Evolutionary conservation across 2,797 vertebrate species (phyloP).

Genomic region (Fratercula arctica): DNA sequence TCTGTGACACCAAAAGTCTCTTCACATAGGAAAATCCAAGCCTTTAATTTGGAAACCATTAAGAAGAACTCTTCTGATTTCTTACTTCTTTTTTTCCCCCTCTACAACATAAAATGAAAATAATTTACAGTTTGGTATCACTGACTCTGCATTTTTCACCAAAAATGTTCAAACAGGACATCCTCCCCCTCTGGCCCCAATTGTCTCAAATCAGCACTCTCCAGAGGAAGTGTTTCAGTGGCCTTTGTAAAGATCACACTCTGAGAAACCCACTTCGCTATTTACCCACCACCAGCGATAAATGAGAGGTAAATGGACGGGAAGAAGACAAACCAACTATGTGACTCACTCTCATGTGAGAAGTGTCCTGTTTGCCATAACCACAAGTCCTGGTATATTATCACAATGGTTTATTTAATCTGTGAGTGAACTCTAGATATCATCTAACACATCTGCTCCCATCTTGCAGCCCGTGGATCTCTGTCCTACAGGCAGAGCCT

Average conservation of each 20-base stretch:
- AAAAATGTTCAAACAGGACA: background rate
- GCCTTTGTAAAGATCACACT: constrained; percentile 13
- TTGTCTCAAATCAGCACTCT: background rate
- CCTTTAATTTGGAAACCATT: background rate
- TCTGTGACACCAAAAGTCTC: background rate
- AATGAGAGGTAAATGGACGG: background rate
- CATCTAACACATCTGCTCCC: background rate
- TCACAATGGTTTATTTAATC: constrained; percentile 50
- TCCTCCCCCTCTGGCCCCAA: background rate
- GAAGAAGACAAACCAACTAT: background rate
- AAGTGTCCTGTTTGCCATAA: background rate
- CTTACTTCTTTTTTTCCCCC: background rate
- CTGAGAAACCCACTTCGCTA: constrained; percentile 15
- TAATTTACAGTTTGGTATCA: background rate
- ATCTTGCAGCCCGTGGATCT: background rate
- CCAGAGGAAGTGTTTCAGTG: constrained; percentile 1
- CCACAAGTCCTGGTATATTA: background rate
- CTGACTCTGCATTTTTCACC: background rate
- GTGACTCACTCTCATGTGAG: constrained; percentile 53
- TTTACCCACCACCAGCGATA: background rate
- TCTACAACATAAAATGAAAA: background rate
- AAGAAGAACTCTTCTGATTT: background rate
- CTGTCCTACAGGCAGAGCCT: background rate
- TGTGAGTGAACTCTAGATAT: constrained; percentile 3
- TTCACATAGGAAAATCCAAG: background rate